phyloP scores from a whole-genome alignment of 2,888 invertebrate species.

The Ichneumoninae sp. region DNA sequence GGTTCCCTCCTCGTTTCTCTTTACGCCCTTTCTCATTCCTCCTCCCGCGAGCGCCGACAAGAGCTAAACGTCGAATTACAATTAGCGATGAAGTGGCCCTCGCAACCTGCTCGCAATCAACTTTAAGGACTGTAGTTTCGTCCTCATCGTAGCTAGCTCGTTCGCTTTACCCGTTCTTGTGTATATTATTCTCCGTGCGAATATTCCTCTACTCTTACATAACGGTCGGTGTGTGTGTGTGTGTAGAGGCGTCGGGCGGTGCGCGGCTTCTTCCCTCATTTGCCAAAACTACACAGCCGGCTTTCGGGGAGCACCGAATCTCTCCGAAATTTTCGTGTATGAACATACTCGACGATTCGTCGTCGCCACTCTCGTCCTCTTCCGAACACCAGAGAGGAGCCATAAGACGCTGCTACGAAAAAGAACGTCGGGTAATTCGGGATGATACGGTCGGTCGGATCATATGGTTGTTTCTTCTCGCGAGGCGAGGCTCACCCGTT shows the following conservation, averaged over 20 bases:
- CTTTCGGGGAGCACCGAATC: background rate
- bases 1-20: slow-evolving; percentile 53
- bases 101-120: slow-evolving; percentile 73
- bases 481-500: no score
- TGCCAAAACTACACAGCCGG: slow-evolving; percentile 48
- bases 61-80: slow-evolving; percentile 81
- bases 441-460: background rate
- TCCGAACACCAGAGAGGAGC: slow-evolving; percentile 24
- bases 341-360: slow-evolving; percentile 5
- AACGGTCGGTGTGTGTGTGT: background rate
- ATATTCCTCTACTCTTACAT: slow-evolving; percentile 35
- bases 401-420: slow-evolving; percentile 25
- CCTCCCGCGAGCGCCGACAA: slow-evolving; percentile 50
- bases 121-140: slow-evolving; percentile 73
- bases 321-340: slow-evolving; percentile 33
- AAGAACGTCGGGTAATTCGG: slow-evolving; percentile 24
- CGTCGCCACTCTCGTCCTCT: slow-evolving; percentile 21
- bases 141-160: slow-evolving; percentile 56
- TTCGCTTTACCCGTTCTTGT: slow-evolving; percentile 45
- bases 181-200: background rate
- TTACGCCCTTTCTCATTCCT: slow-evolving; percentile 57
- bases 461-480: background rate
- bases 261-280: slow-evolving; percentile 53
- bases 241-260: background rate
- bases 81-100: slow-evolving; percentile 79